Base-by-base conservation (phyloP, 2,888 invertebrate genomes). In the Apotomis turbidana region DNA sequence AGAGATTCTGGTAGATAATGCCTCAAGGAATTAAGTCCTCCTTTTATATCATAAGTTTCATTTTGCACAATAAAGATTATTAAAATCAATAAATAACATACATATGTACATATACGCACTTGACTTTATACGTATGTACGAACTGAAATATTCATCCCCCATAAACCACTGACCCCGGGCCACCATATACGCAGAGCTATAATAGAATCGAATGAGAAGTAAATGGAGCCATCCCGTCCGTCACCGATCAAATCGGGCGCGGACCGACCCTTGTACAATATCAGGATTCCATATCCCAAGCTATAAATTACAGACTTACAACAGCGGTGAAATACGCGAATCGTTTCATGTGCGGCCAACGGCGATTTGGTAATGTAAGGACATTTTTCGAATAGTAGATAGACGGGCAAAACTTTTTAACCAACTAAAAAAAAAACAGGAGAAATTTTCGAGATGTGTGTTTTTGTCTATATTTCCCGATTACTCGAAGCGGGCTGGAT, bases 201-300 rank as follows among this genome's bases (percentile, higher is more conserved):
- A 71, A 71, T 68, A 46, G 68, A 72, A 68, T 72, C 38, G 62
- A 58, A 72, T 36, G 68, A 13, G 57, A 51, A 59, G 71, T 58
- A 68, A 71, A 68, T 72, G 57, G 63, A 72, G 63, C 58, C 63
- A 68, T 72, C 72, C 54, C 67, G 58, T 68, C 63, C 54, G 52
- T 68, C 72, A 59, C 52, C 62, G 58, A 72, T 72, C 62, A 57
- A 52, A 63, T 59, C 54, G 46, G 41, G 41, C 6, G 41, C 41
- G 41, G 44, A 38, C 13, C 52, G 62, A 58, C 68, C 72, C 72
- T 68, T 72, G 72, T 72, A 58, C 62, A 72, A 72, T 72, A 66
- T 64, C 61, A 61, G 51, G 58, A 44, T 63, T 71, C 60, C 38
- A 71, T 64, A 67, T 61, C 15, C 70, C n/a, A 10, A 67, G n/a